phyloP scores from a whole-genome alignment of 2,113 vertebrate species.

The Pundamilia nyererei region DNA sequence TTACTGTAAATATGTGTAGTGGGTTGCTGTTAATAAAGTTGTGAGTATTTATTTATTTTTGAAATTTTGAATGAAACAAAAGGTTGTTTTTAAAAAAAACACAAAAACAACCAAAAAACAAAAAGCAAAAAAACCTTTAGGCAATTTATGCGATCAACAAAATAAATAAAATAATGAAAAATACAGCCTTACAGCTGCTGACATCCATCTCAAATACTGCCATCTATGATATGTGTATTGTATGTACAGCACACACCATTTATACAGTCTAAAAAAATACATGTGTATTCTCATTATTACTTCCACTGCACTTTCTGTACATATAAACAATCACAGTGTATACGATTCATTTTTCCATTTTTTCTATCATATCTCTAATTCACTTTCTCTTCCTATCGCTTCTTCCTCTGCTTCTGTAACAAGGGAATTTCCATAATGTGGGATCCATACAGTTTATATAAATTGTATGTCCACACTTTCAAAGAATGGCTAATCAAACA shows the following conservation, averaged over 20 bases:
- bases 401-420: not conserved
- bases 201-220: not conserved
- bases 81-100: rapidly evolving
- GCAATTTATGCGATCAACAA: not conserved
- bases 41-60: not conserved
- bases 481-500: not conserved
- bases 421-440: not conserved
- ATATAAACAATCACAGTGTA: not conserved
- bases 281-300: not conserved
- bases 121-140: not conserved
- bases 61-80: not conserved
- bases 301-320: not conserved
- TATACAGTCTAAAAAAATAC: not conserved
- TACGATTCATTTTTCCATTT: not conserved
- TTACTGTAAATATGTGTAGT: not conserved
- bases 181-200: not conserved
- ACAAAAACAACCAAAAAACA: rapidly evolving
- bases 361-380: not conserved
- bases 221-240: not conserved
- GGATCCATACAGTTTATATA: not conserved
- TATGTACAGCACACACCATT: not conserved
- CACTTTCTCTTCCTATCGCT: not conserved
- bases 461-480: not conserved
- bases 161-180: not conserved
- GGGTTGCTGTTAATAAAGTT: not conserved